Conservation (phyloP, 2,797 vertebrate species). For the Pseudochaenichthys georgianus region DNA sequence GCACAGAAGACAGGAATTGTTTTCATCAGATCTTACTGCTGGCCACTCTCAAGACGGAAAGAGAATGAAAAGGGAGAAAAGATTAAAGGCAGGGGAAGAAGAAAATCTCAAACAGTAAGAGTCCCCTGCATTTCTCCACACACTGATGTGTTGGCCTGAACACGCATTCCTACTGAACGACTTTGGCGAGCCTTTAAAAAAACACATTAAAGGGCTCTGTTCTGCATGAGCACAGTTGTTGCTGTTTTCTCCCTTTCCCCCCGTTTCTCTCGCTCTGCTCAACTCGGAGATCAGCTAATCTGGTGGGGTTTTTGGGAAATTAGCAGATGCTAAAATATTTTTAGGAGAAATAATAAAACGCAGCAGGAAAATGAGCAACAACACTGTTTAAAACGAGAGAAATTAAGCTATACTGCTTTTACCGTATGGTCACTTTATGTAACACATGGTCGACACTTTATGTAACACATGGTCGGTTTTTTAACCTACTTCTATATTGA, state of each 20-base stretch:
- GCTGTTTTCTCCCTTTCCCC: slow-evolving; percentile 52
- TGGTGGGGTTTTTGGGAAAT: slow-evolving; percentile 40
- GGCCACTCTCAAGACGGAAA: slow-evolving; percentile 20
- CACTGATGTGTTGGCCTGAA: slow-evolving; percentile 71
- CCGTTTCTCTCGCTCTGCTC: slow-evolving; percentile 35
- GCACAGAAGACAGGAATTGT: slow-evolving; percentile 14
- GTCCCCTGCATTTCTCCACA: slow-evolving; percentile 67
- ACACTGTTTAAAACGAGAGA: not conserved
- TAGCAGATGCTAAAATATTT: slow-evolving; percentile 41
- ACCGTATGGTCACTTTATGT: slow-evolving; percentile 15
- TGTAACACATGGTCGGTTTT: slow-evolving; percentile 15
- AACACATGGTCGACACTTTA: slow-evolving; percentile 26
- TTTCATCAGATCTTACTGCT: slow-evolving; percentile 30
- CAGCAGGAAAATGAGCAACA: slow-evolving; percentile 24
- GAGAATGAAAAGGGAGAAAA: slow-evolving; percentile 28
- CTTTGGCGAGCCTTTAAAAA: slow-evolving; percentile 82
- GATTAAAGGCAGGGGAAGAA: slow-evolving; percentile 39
- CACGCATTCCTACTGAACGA: slow-evolving; percentile 77
- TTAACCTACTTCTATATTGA: not conserved
- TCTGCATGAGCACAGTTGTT: slow-evolving; percentile 76
- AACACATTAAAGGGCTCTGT: slow-evolving; percentile 78
- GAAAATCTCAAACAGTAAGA: slow-evolving; percentile 48
- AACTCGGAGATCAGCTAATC: slow-evolving; percentile 44
- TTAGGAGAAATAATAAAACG: slow-evolving; percentile 38
- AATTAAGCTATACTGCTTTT: not conserved